A percentile compares a stretch with the other conserved stretches of the same genome.
phyloP scores from a whole-genome alignment of 2,797 vertebrate species.

The Coregonus sp. region DNA sequence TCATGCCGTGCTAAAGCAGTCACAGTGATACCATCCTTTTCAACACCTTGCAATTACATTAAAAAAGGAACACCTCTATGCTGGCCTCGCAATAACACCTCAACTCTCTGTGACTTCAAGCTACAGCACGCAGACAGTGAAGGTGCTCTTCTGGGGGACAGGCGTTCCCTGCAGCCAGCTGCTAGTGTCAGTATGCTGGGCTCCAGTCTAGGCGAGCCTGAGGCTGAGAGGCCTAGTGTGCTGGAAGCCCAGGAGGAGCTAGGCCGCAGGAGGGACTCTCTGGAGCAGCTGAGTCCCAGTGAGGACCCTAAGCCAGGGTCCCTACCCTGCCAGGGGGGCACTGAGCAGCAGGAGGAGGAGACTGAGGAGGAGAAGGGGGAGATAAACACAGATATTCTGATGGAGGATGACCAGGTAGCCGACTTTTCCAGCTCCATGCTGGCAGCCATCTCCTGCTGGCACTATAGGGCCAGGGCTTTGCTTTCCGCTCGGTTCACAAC shows the following conservation, averaged over 20 bases:
- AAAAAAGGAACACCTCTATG: slow-evolving; percentile 47
- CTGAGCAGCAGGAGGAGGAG: slow-evolving; percentile 56
- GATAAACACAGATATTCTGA: slow-evolving; percentile 80
- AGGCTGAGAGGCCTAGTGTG: slow-evolving; percentile 54
- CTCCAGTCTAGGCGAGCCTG: slow-evolving; percentile 60
- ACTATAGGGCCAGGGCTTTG: slow-evolving; percentile 91
- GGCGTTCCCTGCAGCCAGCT: slow-evolving; percentile 63
- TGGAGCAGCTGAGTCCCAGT: slow-evolving; percentile 70
- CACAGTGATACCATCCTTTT: slow-evolving; percentile 40
- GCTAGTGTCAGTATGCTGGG: slow-evolving; percentile 66
- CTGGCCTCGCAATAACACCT: slow-evolving; percentile 65
- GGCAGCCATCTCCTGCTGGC: slow-evolving; percentile 93
- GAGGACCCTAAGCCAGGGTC: slow-evolving; percentile 63
- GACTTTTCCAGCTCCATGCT: slow-evolving; percentile 85
- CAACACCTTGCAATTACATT: slow-evolving; percentile 44
- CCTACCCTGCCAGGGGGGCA: slow-evolving; percentile 56
- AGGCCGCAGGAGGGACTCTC: slow-evolving; percentile 62
- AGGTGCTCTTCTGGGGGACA: slow-evolving; percentile 78
- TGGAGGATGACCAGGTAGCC: slow-evolving; percentile 92
- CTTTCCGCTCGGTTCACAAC: slow-evolving; percentile 89
- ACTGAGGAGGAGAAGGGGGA: slow-evolving; percentile 61
- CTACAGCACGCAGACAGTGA: slow-evolving; percentile 87
- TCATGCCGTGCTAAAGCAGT: slow-evolving; percentile 49
- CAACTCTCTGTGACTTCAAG: slow-evolving; percentile 76
- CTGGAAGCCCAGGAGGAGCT: slow-evolving; percentile 65